Conservation (phyloP, 2,888 invertebrate species). For the Tuberolachnus salignus region DNA sequence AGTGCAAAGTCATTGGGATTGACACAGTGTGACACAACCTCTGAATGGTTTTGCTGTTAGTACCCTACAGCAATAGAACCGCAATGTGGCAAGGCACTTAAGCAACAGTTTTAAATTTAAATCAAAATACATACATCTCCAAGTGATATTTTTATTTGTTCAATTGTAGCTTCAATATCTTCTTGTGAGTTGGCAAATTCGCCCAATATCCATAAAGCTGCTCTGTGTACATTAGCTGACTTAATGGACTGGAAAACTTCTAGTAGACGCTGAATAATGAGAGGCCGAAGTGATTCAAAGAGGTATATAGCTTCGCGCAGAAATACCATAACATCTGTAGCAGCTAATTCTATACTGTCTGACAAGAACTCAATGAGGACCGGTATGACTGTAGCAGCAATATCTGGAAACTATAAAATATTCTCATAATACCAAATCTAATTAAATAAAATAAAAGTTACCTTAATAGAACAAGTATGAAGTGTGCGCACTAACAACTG, state of each 20-base stretch:
- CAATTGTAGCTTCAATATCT: conserved; percentile 81
- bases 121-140: conserved; percentile 68
- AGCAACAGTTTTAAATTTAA: neutral
- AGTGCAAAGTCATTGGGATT: no score
- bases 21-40: no score
- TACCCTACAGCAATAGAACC: no score
- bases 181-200: conserved; percentile 85
- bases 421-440: conserved; percentile 29
- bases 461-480: conserved; percentile 90
- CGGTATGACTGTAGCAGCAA: conserved; percentile 90
- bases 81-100: no score
- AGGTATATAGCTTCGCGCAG: conserved; percentile 95
- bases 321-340: conserved; percentile 92
- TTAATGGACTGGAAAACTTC: conserved; percentile 86
- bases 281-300: conserved; percentile 78
- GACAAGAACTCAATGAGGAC: conserved; percentile 92
- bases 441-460: conserved; percentile 59
- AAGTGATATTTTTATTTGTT: conserved; percentile 74
- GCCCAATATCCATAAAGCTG: conserved; percentile 96
- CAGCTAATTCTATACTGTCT: conserved; percentile 86
- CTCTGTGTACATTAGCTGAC: conserved; percentile 89
- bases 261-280: conserved; percentile 75
- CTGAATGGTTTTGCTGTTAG: no score
- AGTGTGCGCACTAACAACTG: conserved; percentile 93
- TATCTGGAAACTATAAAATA: conserved; percentile 79